phyloP scores from a whole-genome alignment of 2,113 vertebrate species.

The Carollia perspicillata region DNA sequence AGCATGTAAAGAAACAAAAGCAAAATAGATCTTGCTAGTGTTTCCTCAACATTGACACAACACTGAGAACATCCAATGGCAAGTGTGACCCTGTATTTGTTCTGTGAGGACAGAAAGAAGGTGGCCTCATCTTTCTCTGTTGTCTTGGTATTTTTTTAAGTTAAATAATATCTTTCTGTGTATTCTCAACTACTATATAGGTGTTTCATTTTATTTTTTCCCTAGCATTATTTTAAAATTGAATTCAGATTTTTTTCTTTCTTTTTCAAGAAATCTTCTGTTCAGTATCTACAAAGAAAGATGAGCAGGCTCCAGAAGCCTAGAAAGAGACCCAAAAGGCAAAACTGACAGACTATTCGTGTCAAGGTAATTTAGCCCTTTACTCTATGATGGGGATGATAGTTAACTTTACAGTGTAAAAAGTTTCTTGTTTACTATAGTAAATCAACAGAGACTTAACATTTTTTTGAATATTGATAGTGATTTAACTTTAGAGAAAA shows the following conservation, averaged over 20 bases:
- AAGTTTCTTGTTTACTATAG: not conserved
- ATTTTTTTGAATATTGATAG: constrained; percentile 42
- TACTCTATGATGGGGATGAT: not conserved
- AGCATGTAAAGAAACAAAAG: not conserved
- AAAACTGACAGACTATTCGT: not conserved
- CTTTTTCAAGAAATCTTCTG: not conserved
- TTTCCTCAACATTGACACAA: not conserved
- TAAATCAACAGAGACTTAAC: not conserved
- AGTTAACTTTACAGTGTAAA: constrained; percentile 2
- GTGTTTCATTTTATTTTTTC: not conserved
- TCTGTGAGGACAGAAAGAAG: not conserved
- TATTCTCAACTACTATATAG: not conserved
- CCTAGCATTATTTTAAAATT: not conserved
- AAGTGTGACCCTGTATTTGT: not conserved
- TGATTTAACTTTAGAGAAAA: not conserved
- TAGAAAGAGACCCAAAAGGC: not conserved
- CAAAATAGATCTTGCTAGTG: not conserved
- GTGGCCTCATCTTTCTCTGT: not conserved
- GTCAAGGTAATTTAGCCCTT: constrained; percentile 23
- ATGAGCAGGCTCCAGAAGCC: not conserved
- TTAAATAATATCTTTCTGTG: not conserved
- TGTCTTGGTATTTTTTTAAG: not conserved
- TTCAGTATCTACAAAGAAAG: not conserved
- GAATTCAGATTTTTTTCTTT: not conserved
- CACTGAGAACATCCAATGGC: not conserved